These are phyloP conservation scores for Hybognathus amarus DNA, from an alignment of 2,797 vertebrate genomes.

Conservation along the genomic window DNA sequence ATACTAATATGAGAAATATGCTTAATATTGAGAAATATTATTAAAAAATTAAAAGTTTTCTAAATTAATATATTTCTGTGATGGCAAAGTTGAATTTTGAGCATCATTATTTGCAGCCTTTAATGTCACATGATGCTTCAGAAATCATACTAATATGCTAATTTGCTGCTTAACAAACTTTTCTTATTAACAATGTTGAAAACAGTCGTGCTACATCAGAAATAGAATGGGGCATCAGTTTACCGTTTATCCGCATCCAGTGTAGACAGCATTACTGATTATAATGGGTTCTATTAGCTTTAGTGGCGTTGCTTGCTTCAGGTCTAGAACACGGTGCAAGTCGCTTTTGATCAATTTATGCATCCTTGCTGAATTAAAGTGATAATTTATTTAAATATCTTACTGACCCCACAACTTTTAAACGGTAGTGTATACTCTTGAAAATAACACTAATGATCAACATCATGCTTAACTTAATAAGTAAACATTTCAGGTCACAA, in stretches of 20 bases:
- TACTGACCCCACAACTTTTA: neutral
- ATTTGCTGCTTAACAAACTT: neutral
- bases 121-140: too few relatives aligned
- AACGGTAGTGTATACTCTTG: neutral
- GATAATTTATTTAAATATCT: neutral
- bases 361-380: neutral
- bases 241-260: neutral
- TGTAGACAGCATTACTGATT: neutral
- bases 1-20: too few relatives aligned
- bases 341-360: too few relatives aligned
- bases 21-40: neutral
- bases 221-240: neutral
- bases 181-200: neutral
- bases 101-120: neutral
- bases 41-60: neutral
- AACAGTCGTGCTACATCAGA: neutral
- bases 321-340: too few relatives aligned
- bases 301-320: neutral
- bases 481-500: neutral
- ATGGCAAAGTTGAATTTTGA: neutral
- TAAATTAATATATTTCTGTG: neutral
- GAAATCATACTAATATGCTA: neutral
- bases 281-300: neutral
- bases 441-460: neutral
- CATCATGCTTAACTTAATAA: neutral